A percentile compares a stretch with the other conserved stretches of the same genome.
Evolutionary conservation across 2,888 invertebrate species (phyloP).

Genomic region (Tetragonisca angustula): DNA sequence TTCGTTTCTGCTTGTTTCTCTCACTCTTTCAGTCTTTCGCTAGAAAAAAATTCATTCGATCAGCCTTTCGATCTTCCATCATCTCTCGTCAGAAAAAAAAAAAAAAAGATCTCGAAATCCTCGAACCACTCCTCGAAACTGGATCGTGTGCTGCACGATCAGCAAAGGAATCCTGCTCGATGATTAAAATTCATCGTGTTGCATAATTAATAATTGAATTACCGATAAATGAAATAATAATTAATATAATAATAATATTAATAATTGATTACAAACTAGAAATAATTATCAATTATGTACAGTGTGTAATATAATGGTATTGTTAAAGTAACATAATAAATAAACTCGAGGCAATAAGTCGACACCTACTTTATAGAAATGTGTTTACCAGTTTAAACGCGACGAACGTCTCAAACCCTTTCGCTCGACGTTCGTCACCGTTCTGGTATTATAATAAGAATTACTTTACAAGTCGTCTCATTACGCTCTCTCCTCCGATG

Average conservation of each 20-base stretch:
- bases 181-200: slow-evolving; percentile 46
- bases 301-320: slow-evolving; percentile 75
- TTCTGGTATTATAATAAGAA: slow-evolving; percentile 42
- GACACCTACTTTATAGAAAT: slow-evolving; percentile 68
- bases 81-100: slow-evolving; percentile 4
- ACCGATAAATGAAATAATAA: slow-evolving; percentile 46
- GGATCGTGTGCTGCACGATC: slow-evolving; percentile 38
- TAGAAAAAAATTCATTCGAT: slow-evolving; percentile 2
- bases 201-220: slow-evolving; percentile 41
- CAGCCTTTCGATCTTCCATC: slow-evolving; percentile 3
- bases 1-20: background rate
- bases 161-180: slow-evolving; percentile 49
- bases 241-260: slow-evolving; percentile 42
- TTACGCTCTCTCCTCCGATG: slow-evolving; percentile 61
- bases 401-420: slow-evolving; percentile 43
- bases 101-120: slow-evolving; percentile 22
- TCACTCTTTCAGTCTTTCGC: slow-evolving; percentile 10
- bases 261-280: slow-evolving; percentile 65
- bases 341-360: slow-evolving; percentile 79
- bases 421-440: slow-evolving; percentile 47
- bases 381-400: slow-evolving; percentile 57
- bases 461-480: slow-evolving; percentile 69
- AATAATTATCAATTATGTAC: slow-evolving; percentile 77
- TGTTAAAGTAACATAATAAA: slow-evolving; percentile 79
- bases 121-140: slow-evolving; percentile 26